These are phyloP conservation scores for Augochlora pura DNA, from an alignment of 1,140 invertebrate genomes.

Conservation along the genomic window DNA sequence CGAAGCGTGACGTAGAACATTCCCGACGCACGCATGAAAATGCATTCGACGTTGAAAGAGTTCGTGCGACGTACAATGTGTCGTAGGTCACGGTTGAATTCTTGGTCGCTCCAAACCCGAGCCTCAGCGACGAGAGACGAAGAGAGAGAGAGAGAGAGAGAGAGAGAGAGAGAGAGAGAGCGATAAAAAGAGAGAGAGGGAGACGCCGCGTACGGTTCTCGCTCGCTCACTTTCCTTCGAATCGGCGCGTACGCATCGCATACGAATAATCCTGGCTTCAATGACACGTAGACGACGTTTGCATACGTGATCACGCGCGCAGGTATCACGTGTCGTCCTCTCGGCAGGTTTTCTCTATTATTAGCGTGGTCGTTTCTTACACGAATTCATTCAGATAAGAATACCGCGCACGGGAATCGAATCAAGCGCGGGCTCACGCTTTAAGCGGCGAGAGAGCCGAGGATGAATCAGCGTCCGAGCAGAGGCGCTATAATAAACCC, in stretches of 20 bases:
- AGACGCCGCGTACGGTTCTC: neutral
- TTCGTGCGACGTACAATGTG: too few species aligned
- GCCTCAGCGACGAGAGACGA: too few species aligned
- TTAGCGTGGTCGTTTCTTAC: neutral
- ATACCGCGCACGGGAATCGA: neutral
- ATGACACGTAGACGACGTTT: slow-evolving; percentile 14
- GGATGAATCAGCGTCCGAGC: neutral
- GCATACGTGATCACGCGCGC: slow-evolving; percentile 25
- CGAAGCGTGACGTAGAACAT: too few species aligned
- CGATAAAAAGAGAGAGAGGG: too few species aligned
- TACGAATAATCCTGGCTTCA: slow-evolving; percentile 16
- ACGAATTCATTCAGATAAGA: neutral
- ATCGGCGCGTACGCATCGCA: neutral
- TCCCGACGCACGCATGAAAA: too few species aligned
- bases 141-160: too few species aligned
- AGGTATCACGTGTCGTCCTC: slow-evolving; percentile 22
- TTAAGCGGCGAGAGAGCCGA: neutral
- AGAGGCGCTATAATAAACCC: too few species aligned
- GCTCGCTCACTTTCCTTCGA: neutral
- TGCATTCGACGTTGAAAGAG: too few species aligned
- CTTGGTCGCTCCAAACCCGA: too few species aligned
- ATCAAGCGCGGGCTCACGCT: neutral
- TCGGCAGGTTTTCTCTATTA: neutral
- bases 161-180: too few species aligned
- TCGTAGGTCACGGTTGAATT: too few species aligned